phyloP scores from a whole-genome alignment of 2,797 vertebrate species.

The Anniella stebbinsi region DNA sequence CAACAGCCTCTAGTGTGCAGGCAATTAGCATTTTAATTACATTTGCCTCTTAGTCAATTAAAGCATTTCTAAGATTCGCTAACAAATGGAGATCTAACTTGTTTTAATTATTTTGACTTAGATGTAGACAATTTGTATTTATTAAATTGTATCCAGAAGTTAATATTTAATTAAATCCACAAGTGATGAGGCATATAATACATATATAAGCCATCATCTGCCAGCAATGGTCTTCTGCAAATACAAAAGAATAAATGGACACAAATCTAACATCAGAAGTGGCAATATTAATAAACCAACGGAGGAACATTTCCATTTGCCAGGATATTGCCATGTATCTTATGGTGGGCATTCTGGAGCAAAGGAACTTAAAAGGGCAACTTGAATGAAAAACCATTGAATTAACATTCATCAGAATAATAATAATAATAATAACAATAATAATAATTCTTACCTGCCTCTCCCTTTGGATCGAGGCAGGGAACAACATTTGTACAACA shows the following conservation, averaged over 20 bases:
- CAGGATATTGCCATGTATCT: background rate
- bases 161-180: constrained; percentile 44
- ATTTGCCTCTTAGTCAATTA: constrained; percentile 65
- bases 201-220: background rate
- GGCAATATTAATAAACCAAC: background rate
- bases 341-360: background rate
- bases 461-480: no score
- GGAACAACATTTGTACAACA: no score
- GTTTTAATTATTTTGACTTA: constrained; percentile 60
- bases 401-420: background rate
- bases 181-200: constrained; percentile 24
- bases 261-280: background rate
- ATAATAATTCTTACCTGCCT: no score
- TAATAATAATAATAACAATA: no score
- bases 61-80: constrained; percentile 66
- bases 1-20: constrained; percentile 73
- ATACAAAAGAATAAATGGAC: background rate
- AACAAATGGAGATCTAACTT: constrained; percentile 54
- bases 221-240: background rate
- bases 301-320: background rate
- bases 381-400: background rate
- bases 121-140: constrained; percentile 43
- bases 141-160: constrained; percentile 57
- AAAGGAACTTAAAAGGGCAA: background rate
- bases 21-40: constrained; percentile 80